phyloP scores from a whole-genome alignment of 2,888 invertebrate genomes.

The Allacma fusca region DNA sequence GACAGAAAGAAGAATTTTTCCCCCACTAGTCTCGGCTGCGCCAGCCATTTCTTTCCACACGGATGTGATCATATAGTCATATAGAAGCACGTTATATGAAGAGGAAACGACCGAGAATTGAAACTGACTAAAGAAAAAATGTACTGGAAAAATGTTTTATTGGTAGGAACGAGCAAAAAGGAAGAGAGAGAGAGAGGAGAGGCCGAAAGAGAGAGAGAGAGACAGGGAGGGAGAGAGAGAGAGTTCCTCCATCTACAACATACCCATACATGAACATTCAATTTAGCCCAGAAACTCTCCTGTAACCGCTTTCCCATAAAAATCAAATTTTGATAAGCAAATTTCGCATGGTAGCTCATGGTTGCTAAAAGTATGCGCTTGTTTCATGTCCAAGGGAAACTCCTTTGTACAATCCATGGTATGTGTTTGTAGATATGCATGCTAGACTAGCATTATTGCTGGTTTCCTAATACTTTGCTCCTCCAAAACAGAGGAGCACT shows the following conservation, averaged over 20 bases:
- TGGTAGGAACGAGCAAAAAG: neutral
- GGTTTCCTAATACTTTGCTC: too few relatives aligned
- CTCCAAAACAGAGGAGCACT: too few relatives aligned
- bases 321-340: conserved; percentile 24
- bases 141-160: conserved; percentile 3
- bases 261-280: conserved; percentile 1
- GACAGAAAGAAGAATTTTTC: neutral
- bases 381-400: neutral
- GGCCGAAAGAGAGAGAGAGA: too few relatives aligned
- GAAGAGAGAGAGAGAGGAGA: too few relatives aligned
- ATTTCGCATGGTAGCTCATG: conserved; percentile 6
- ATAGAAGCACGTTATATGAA: neutral
- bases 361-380: conserved; percentile 1
- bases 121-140: conserved; percentile 2
- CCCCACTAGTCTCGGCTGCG: neutral
- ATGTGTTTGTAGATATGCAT: too few relatives aligned
- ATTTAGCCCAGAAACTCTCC: conserved; percentile 7
- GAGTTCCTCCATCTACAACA: neutral
- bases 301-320: conserved; percentile 24
- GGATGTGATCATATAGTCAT: neutral
- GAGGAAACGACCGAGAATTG: conserved; percentile 3
- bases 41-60: neutral
- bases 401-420: too few relatives aligned
- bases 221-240: neutral
- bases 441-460: too few relatives aligned